Evolutionary conservation across 1,140 invertebrate species (phyloP).

Genomic region (Bombus pascuorum): DNA sequence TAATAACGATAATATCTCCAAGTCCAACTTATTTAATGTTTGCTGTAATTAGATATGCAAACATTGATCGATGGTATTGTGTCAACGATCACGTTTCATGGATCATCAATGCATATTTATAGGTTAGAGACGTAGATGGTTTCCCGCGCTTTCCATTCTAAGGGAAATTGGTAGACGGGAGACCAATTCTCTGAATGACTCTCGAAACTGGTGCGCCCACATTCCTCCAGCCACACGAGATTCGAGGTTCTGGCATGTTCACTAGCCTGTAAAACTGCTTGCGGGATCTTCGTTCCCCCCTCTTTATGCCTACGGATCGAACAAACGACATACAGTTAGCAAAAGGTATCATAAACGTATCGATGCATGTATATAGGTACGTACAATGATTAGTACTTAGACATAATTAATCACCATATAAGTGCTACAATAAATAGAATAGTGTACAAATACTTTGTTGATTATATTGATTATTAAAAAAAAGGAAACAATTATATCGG

Average conservation of each 20-base stretch:
- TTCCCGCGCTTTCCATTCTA: constrained; percentile 19
- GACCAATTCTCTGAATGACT: constrained; percentile 68
- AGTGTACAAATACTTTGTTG: too few relatives aligned
- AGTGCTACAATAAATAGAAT: too few relatives aligned
- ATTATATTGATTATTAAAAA: too few relatives aligned
- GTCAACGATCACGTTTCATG: not conserved
- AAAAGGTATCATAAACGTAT: not conserved
- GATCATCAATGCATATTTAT: not conserved
- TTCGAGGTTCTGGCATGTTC: constrained; percentile 34
- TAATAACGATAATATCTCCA: not conserved
- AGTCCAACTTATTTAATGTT: not conserved
- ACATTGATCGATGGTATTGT: not conserved
- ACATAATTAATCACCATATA: too few relatives aligned
- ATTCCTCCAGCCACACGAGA: constrained; percentile 62
- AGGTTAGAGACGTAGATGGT: not conserved
- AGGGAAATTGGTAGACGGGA: constrained; percentile 61
- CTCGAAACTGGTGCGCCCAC: constrained; percentile 74
- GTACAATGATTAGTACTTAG: too few relatives aligned
- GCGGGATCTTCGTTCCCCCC: not conserved
- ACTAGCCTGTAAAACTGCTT: constrained; percentile 49
- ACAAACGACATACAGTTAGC: not conserved
- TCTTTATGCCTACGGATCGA: not conserved
- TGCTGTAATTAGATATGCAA: not conserved
- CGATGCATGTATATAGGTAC: not conserved
- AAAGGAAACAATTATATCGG: too few relatives aligned